phyloP scores from a whole-genome alignment of 2,888 invertebrate species.

The Perdita meconis region DNA sequence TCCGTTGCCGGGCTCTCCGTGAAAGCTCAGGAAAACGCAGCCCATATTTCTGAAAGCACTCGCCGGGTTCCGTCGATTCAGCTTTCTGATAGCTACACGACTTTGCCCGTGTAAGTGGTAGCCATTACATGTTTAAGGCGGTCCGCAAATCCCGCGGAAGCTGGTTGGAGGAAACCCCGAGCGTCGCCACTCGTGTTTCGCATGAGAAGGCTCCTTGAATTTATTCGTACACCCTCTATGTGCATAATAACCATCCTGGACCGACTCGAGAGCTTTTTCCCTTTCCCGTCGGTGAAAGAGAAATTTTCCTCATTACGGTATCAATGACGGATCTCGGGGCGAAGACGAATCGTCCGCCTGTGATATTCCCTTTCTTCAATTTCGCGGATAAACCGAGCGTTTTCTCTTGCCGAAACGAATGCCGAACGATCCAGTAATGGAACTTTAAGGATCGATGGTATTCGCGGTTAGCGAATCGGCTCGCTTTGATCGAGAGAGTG shows the following conservation, averaged over 20 bases:
- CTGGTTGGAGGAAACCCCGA: conserved; percentile 28
- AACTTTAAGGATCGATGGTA: not conserved
- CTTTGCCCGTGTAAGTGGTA: conserved; percentile 53
- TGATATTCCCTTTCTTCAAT: conserved; percentile 20
- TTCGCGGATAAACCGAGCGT: conserved; percentile 14
- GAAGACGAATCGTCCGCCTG: conserved; percentile 21
- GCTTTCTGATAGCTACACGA: conserved; percentile 20
- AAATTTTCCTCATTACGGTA: conserved; percentile 54
- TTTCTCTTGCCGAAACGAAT: conserved; percentile 11
- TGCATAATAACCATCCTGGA: conserved; percentile 46
- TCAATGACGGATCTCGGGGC: conserved; percentile 43
- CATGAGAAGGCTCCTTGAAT: conserved; percentile 55
- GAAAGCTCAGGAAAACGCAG: not conserved
- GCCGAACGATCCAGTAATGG: conserved; percentile 11
- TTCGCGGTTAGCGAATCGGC: not conserved
- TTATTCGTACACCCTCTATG: conserved; percentile 52
- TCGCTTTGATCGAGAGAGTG: conserved; percentile 12
- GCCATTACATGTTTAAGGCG: conserved; percentile 61
- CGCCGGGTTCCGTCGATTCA: conserved; percentile 22
- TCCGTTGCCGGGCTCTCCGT: not conserved
- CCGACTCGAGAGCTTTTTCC: conserved; percentile 41
- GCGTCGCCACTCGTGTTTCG: conserved; percentile 49
- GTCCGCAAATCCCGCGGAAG: conserved; percentile 42
- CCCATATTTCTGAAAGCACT: conserved; percentile 10
- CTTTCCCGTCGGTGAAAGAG: conserved; percentile 30